Evolutionary conservation across 2,113 vertebrate genomes (phyloP).

Genomic region (Bubo bubo): DNA sequence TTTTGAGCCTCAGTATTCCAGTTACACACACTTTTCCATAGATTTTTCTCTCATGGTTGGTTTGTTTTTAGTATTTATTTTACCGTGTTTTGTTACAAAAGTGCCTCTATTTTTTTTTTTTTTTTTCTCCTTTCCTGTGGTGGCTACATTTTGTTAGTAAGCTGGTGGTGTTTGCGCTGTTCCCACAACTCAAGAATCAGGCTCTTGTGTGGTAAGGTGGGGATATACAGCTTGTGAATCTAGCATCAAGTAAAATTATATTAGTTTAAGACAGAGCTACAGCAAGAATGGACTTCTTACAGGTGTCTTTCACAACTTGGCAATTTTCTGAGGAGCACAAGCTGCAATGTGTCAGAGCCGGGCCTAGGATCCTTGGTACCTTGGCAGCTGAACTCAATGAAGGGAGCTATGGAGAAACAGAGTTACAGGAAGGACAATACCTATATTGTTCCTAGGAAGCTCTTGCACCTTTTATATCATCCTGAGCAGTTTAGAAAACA

Average conservation of each 20-base stretch:
- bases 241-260: background rate
- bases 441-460: background rate
- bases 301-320: background rate
- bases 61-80: background rate
- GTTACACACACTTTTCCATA: background rate
- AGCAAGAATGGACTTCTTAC: background rate
- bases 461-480: background rate
- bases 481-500: background rate
- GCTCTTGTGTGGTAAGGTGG: background rate
- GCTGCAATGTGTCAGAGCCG: background rate
- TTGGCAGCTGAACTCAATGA: background rate
- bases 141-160: background rate
- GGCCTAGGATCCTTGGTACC: background rate
- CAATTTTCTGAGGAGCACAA: background rate
- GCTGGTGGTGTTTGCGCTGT: background rate
- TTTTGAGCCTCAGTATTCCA: background rate
- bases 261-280: background rate
- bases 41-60: background rate
- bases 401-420: background rate
- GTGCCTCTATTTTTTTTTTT: no score
- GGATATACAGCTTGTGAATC: background rate
- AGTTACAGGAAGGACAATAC: background rate
- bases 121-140: background rate
- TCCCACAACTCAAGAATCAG: background rate
- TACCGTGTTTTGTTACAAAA: background rate